Base-by-base conservation (phyloP, 2,797 vertebrate genomes). In the Fratercula arctica region DNA sequence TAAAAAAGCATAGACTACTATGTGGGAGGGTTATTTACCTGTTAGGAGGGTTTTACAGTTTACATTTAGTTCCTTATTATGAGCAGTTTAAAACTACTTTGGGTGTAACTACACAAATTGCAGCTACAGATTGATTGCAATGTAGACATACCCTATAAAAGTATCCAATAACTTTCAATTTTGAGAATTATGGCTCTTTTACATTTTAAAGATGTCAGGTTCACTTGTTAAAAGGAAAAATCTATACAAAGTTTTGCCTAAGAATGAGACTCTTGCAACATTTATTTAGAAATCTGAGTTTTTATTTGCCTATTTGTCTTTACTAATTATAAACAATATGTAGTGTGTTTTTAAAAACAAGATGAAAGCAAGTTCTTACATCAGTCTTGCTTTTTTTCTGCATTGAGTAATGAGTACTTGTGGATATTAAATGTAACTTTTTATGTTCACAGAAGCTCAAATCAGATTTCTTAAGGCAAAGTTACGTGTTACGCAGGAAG, bases 391-490 rank as follows among this genome's bases (percentile, higher is more conserved):
- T 92, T 64, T 45, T 83, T 70, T 89, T 60, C 57, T 91, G 24
- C 57, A 37, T 15, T 72, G 45, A 68, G 50, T 72, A 48, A n/a
- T 43, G 56, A 73, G 9, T 80, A 54, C 24, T 66, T 90, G 91
- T 90, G 85, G 48, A 45, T 74, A 81, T 50, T 96, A 89, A 93
- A 72, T 94, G 16, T 39, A 77, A 93, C 46, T 59, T 82, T 94
- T 88, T 96, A 66, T 86, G 60, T 97, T 95, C 82, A 89, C 98
- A 98, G 99, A 99, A 92, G 98, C 98, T 94, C 99, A 99, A 91
- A 98, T 99, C 82, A 98, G 98, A 89, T 98, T 99, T 97, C 96
- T 99, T 77, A 99, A 99, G 96, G 99, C 99, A 94, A 99, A 99
- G 96, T 97, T 99, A 67, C 98, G 95, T 84, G 98, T 99, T 88